Percentiles rank a stretch among this genome's conserved stretches.
Conservation (phyloP, 1,140 invertebrate genomes). For the Eubasilissa regina region DNA sequence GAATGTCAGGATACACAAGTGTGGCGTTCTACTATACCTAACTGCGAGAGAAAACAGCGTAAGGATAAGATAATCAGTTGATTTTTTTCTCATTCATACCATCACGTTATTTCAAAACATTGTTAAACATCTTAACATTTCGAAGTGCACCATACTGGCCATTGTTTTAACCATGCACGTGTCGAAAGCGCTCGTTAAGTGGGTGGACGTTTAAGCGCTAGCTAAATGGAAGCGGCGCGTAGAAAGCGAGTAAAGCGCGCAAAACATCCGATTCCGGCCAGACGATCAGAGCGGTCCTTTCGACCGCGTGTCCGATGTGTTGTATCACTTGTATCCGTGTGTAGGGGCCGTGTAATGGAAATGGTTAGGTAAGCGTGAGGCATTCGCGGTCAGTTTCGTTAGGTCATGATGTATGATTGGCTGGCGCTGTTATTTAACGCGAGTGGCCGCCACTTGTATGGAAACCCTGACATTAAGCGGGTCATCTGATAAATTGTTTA, state of each 20-base stretch:
- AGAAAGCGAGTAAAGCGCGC: not conserved
- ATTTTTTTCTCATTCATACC: too few relatives aligned
- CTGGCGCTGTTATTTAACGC: slow-evolving; percentile 58
- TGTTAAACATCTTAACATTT: too few relatives aligned
- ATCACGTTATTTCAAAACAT: too few relatives aligned
- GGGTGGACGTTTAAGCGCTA: slow-evolving; percentile 17
- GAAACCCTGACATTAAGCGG: slow-evolving; percentile 58
- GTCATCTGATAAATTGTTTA: slow-evolving; percentile 61
- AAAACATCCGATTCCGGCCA: not conserved
- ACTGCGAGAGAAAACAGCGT: too few relatives aligned
- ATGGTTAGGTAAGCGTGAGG: slow-evolving; percentile 40
- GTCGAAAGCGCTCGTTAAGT: slow-evolving; percentile 26
- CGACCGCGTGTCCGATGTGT: not conserved
- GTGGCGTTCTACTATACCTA: too few relatives aligned
- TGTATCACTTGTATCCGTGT: not conserved
- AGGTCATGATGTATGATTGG: slow-evolving; percentile 57
- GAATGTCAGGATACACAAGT: too few relatives aligned
- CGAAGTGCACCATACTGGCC: not conserved
- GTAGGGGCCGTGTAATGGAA: slow-evolving; percentile 28
- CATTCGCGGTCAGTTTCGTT: slow-evolving; percentile 53
- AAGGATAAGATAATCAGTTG: too few relatives aligned
- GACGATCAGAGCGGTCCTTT: not conserved
- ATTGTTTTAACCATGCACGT: slow-evolving; percentile 28
- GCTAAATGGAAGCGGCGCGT: not conserved
- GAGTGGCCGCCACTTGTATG: slow-evolving; percentile 51